Base-by-base conservation (phyloP, 2,888 invertebrate species). In the Hermaeophaga mercurialis region DNA sequence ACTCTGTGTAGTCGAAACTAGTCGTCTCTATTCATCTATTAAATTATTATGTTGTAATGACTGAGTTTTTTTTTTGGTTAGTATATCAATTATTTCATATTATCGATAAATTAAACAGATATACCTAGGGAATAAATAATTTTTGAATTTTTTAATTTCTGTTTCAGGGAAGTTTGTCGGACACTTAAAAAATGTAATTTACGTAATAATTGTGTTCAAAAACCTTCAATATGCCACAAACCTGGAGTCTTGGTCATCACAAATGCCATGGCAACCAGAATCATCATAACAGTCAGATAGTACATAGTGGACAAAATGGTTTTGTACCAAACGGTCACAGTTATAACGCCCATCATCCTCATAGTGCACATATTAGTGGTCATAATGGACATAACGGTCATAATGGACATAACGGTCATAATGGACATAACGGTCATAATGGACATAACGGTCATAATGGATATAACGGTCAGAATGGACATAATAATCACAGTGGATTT, bases 181-280 rank as follows among this genome's bases (percentile, higher is more conserved):
- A n/a, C n/a, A n/a, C n/a, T n/a, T n/a, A n/a, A n/a, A n/a, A n/a
- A n/a, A n/a, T n/a, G n/a, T n/a, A n/a, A n/a, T n/a, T n/a, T n/a
- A n/a, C n/a, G n/a, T n/a, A n/a, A n/a, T n/a, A n/a, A n/a, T n/a
- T n/a, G n/a, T n/a, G n/a, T n/a, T n/a, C n/a, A 17, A 41, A 7
- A 7, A 3, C 12, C 11, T 15, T 33, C 28, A 31, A 12, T 15
- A 72, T 73, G 73, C 72, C 72, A 36, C 72, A 73, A 59, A 71
- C 72, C 17, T 58, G 68, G 33, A 53, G 69, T 31, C 70, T 71
- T 17, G 65, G 65, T 54, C 62, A 63, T 50, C 64, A 66, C 28
- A 45, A 55, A 43, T 28, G 46, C 17, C 43, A 54, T 28, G 28
- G 7, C n/a, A 47, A 33, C 7, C 24, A 33, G 3, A 48, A 63